These are phyloP conservation scores for Ailurus styani DNA, from an alignment of 2,113 vertebrate species.

Conservation along the genomic window DNA sequence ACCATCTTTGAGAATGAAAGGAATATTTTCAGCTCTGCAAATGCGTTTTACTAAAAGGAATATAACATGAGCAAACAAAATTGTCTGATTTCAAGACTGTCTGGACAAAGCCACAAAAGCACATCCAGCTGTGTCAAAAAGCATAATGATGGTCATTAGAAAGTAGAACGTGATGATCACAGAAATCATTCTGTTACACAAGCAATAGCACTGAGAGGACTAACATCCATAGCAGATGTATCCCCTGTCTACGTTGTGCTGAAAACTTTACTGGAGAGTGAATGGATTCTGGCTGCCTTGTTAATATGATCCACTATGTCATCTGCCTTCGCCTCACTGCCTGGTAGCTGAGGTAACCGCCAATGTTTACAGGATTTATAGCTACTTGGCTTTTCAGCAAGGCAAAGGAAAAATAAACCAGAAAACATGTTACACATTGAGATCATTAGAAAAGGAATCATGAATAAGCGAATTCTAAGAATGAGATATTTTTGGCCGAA, in stretches of 20 bases:
- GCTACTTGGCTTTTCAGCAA: conserved; percentile 20
- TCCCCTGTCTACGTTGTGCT: not conserved
- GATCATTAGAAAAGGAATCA: not conserved
- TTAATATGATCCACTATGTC: not conserved
- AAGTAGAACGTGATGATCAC: not conserved
- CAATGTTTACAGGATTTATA: conserved; percentile 16
- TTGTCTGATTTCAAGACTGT: not conserved
- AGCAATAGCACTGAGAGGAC: not conserved
- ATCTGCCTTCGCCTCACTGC: not conserved
- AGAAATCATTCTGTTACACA: not conserved
- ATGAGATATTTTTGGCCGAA: not conserved
- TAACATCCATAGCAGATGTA: not conserved
- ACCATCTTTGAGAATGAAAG: not conserved
- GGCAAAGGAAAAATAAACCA: not conserved
- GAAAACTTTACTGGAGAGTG: not conserved
- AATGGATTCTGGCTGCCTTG: not conserved
- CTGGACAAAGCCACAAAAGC: not conserved
- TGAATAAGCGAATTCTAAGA: conserved; percentile 17
- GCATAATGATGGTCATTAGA: not conserved
- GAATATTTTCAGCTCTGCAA: not conserved
- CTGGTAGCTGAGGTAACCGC: not conserved
- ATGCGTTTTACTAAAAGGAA: not conserved
- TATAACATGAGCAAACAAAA: not conserved
- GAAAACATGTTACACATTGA: not conserved
- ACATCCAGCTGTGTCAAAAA: not conserved